Percentiles rank a stretch among this genome's conserved stretches.
Evolutionary conservation across 35 echinoderm and acorn worm genomes (phyloP).

Genomic region (Strongylocentrotus purpuratus): DNA sequence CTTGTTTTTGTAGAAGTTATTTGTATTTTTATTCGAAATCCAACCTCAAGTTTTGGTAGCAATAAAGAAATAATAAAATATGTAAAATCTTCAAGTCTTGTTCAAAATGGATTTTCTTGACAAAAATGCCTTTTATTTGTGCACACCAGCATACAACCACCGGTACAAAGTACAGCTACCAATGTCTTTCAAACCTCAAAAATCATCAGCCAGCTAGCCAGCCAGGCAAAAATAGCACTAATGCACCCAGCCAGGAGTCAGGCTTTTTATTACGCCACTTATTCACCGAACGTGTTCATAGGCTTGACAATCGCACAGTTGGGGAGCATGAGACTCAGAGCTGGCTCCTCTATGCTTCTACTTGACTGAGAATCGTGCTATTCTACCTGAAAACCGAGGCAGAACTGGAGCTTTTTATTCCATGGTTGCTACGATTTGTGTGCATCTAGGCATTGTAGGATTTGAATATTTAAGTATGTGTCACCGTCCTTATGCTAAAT

Average conservation of each 20-base stretch:
- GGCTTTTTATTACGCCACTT: background rate
- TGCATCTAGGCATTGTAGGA: background rate
- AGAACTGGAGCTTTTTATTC: too few relatives aligned
- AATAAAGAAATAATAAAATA: too few relatives aligned
- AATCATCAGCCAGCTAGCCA: background rate
- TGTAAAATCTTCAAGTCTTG: too few relatives aligned
- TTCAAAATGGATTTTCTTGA: background rate
- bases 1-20: too few relatives aligned
- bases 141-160: background rate
- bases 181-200: background rate
- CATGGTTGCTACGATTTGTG: background rate
- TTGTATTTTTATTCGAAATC: too few relatives aligned
- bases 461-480: background rate
- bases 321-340: background rate
- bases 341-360: background rate
- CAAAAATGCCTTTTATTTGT: background rate
- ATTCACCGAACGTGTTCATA: background rate
- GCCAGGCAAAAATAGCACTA: background rate
- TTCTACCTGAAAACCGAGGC: background rate
- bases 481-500: background rate
- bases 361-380: background rate
- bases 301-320: background rate
- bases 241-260: background rate
- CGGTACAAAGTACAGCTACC: background rate
- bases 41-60: too few relatives aligned